Base-by-base conservation (phyloP, 2,797 vertebrate species). In the Mallotus villosus region DNA sequence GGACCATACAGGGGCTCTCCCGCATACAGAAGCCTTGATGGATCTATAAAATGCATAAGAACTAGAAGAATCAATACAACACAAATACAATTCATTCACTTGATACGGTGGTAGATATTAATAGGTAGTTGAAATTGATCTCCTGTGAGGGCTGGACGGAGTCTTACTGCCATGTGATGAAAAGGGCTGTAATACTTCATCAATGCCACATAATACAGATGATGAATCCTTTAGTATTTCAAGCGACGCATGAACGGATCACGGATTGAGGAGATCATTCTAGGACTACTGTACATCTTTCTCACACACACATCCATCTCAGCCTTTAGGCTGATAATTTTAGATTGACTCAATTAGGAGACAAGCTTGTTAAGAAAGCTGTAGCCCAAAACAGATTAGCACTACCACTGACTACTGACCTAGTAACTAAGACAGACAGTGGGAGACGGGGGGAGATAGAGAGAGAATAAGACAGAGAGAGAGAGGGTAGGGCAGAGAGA, bases 351-450 rank as follows among this genome's bases (percentile, higher is more conserved):
- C 84, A 86, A 90, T 89, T 84, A 85, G 81, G 73, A 79, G 57
- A 78, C 88, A 89, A 90, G 87, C 90, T 84, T 79, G 88, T 91
- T 90, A 86, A 86, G 78, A 81, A 78, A 78, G 81, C 78, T 62
- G 73, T 67, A 82, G 81, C 80, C 77, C 69, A 73, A 68, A 71
- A 25, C 79, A 89, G 91, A 88, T 91, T 86, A 89, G 70, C 83
- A 75, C 59, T 69, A 16, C 68, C 74, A 73, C 73, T 74, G 78
- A 82, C 78, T 75, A 82, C 78, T 87, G 84, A 87, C 86, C 85
- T 82, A 78, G 78, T 89, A 88, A 88, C n/a, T 59, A 11, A 74
- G 78, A 82, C 0, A 53, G 68, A 71, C 62, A 32, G 68, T 62
- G 37, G 37, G 63, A 67, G 61, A n/a, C 49, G 22, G 66, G 55